phyloP scores from a whole-genome alignment of 2,888 invertebrate species.

The Acanthococcus lagerstroemiae region DNA sequence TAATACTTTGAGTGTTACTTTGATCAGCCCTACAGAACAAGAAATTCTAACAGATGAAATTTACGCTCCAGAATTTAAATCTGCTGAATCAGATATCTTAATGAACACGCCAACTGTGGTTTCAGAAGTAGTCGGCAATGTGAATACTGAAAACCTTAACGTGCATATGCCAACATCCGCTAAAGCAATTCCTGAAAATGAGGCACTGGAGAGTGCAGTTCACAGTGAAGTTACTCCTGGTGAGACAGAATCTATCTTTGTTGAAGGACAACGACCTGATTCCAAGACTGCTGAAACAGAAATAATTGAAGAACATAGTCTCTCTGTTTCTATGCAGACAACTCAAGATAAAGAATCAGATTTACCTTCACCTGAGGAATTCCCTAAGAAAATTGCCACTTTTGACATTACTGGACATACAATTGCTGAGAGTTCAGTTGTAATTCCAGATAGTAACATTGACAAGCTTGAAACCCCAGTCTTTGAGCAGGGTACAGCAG shows the following conservation, averaged over 20 bases:
- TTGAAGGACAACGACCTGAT: constrained; percentile 45
- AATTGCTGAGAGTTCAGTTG: constrained; percentile 15
- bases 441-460: constrained; percentile 7
- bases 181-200: constrained; percentile 36
- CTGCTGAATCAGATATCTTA: constrained; percentile 36
- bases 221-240: constrained; percentile 34
- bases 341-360: constrained; percentile 10
- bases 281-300: constrained; percentile 43
- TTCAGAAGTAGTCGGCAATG: constrained; percentile 8
- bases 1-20: constrained; percentile 1
- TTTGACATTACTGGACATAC: constrained; percentile 14
- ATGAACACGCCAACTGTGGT: constrained; percentile 2
- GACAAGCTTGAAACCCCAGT: background rate
- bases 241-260: constrained; percentile 47
- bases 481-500: background rate
- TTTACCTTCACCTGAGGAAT: constrained; percentile 8
- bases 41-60: background rate
- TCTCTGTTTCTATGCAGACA: constrained; percentile 40
- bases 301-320: constrained; percentile 38
- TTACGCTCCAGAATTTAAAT: constrained; percentile 37
- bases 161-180: constrained; percentile 20
- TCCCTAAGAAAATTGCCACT: constrained; percentile 1
- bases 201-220: constrained; percentile 41
- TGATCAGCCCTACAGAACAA: constrained; percentile 6
- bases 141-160: background rate